Evolutionary conservation across 2,113 vertebrate genomes (phyloP), one percentile per base, ranked within the genome.

Genomic region (Oxyura jamaicensis): DNA sequence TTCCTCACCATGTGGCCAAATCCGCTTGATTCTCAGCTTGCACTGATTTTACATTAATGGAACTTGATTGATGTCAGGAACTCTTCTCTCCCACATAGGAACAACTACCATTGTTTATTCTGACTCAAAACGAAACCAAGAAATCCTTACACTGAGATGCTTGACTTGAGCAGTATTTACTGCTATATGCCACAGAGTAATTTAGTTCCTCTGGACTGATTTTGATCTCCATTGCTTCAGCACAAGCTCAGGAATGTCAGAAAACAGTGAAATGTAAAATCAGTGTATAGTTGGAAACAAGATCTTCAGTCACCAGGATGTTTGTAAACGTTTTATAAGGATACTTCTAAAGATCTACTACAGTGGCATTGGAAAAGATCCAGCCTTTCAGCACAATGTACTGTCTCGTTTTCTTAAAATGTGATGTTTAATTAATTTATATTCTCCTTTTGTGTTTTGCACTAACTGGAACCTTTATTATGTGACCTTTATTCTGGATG

Each of bases 61-160:
- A 94, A 94, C 42, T 33, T 68, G 67, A 96, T 35, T 94, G 79
- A 96, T 80, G 93, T 93, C 79, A 83, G 85, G 29, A 88, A 63
- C 71, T 62, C 28, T 76, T 65, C 59, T 90, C 53, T 76, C 67
- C 69, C 42, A 73, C n/a, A 79, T 6, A 74, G 36, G 13, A 92
- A 69, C 55, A 88, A 86, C 78, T 76, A 79, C 44, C 76, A 55
- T 53, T 85, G 23, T 69, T 94, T 90, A 86, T 83, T 93, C 56
- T 67, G 35, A 94, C 28, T 86, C 68, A 85, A 90, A 95, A 85
- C 39, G 89, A 95, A 92, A 42, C 8, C 1, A 73, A 80, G 66
- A 83, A 78, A 78, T 72, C 39, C 41, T 80, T 93, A 60, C 23
- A 74, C 20, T 67, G 71, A 91, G 75, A 71, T 80, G 55, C 18